Conservation (phyloP, 2,888 invertebrate species). For the Calephelis perditalis region DNA sequence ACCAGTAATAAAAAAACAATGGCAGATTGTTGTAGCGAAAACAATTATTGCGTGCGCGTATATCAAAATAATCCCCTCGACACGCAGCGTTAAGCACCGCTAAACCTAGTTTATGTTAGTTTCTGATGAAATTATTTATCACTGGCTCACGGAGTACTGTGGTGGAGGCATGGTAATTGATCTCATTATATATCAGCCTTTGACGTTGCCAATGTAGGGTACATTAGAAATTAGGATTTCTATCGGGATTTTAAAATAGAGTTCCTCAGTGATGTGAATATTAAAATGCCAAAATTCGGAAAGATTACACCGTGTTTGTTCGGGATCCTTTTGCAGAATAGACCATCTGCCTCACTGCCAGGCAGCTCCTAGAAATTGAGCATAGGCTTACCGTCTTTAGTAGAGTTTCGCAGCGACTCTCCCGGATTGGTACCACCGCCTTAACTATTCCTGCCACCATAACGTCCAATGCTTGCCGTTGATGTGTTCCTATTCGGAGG, state of each 20-base stretch:
- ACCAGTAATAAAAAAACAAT: constrained; percentile 15
- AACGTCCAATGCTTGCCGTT: no score
- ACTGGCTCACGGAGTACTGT: constrained; percentile 5
- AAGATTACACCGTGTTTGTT: no score
- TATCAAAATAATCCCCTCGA: constrained; percentile 18
- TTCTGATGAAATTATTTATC: constrained; percentile 14
- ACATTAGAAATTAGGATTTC: no score
- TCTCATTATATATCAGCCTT: background rate
- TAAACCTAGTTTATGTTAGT: constrained; percentile 19
- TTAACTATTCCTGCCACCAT: no score
- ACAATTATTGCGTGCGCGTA: constrained; percentile 20
- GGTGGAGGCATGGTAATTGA: background rate
- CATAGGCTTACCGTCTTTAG: background rate
- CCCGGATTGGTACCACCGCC: no score
- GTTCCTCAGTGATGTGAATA: no score
- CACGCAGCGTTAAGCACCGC: constrained; percentile 14
- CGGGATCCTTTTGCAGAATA: background rate
- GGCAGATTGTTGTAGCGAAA: constrained; percentile 15
- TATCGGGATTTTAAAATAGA: no score
- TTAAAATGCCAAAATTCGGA: no score
- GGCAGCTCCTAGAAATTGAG: background rate
- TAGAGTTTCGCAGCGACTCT: no score
- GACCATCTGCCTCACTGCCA: background rate
- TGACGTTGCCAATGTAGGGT: no score
- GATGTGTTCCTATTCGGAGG: no score